phyloP scores from a whole-genome alignment of 2,888 invertebrate genomes.

The Slavum lentiscoides region DNA sequence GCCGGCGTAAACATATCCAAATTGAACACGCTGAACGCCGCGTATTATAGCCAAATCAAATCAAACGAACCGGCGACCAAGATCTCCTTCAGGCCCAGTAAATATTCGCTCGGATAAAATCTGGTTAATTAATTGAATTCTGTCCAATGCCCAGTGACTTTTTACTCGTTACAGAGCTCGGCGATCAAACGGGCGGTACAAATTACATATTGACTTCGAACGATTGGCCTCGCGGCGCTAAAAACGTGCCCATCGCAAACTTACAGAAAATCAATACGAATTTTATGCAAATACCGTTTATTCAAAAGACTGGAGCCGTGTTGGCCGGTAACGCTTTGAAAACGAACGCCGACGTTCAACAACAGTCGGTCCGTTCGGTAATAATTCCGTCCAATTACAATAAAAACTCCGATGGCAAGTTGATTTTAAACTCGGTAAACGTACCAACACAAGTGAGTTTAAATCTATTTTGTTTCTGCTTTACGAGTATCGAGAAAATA shows the following conservation, averaged over 20 bases:
- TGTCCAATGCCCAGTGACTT: no score
- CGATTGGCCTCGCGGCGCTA: neutral
- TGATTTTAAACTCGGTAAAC: slow-evolving; percentile 28
- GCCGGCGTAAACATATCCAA: neutral
- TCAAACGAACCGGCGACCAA: neutral
- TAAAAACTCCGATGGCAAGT: slow-evolving; percentile 29
- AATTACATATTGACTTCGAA: slow-evolving; percentile 36
- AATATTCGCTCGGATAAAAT: neutral
- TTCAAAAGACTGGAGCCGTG: slow-evolving; percentile 22
- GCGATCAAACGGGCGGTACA: slow-evolving; percentile 33
- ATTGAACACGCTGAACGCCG: slow-evolving; percentile 17
- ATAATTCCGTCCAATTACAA: slow-evolving; percentile 34
- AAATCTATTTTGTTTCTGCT: neutral
- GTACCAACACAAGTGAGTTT: slow-evolving; percentile 28
- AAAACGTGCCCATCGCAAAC: slow-evolving; percentile 26
- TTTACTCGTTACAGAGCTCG: slow-evolving; percentile 1
- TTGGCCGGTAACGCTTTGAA: slow-evolving; percentile 11
- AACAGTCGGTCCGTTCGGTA: slow-evolving; percentile 31
- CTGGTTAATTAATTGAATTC: neutral
- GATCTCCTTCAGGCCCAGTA: slow-evolving; percentile 30
- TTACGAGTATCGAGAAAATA: neutral
- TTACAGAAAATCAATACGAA: slow-evolving; percentile 36
- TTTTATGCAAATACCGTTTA: slow-evolving; percentile 39
- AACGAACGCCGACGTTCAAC: slow-evolving; percentile 31
- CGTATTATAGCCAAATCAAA: slow-evolving; percentile 29